phyloP scores from a whole-genome alignment of 2,888 invertebrate species.

The Ectemnius continuus region DNA sequence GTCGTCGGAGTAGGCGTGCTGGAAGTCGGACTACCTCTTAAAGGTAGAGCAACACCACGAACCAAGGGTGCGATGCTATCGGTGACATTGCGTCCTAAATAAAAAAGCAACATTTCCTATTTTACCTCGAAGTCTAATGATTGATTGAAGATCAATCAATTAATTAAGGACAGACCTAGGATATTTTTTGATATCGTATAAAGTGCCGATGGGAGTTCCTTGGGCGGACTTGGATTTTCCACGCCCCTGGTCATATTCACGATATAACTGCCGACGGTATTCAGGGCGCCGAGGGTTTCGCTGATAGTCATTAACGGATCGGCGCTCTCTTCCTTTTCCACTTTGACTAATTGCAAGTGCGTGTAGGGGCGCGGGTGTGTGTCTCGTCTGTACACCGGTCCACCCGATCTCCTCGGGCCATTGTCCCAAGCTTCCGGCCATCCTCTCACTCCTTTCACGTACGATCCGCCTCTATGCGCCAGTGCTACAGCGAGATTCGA shows the following conservation, averaged over 20 bases:
- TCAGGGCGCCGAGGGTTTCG: constrained; percentile 87
- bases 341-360: constrained; percentile 64
- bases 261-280: constrained; percentile 91
- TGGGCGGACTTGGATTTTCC: constrained; percentile 74
- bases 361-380: constrained; percentile 63
- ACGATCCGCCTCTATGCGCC: constrained; percentile 47
- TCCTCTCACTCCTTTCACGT: constrained; percentile 56
- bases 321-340: constrained; percentile 50
- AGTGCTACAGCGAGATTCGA: constrained; percentile 31
- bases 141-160: neutral
- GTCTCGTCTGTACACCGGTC: constrained; percentile 65
- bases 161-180: constrained; percentile 75
- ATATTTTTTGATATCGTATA: constrained; percentile 91
- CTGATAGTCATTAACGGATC: constrained; percentile 79
- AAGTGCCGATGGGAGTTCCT: constrained; percentile 85
- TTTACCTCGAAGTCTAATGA: neutral
- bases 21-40: constrained; percentile 58
- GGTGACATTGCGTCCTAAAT: constrained; percentile 84
- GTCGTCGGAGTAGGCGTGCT: constrained; percentile 30
- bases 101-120: neutral
- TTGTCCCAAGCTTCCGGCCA: constrained; percentile 64
- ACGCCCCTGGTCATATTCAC: constrained; percentile 86
- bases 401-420: constrained; percentile 50
- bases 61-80: constrained; percentile 89
- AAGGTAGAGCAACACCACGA: constrained; percentile 76